Percentiles rank a stretch among this genome's conserved stretches.
Evolutionary conservation across 2,113 vertebrate species (phyloP).

Genomic region (Rattus norvegicus): DNA sequence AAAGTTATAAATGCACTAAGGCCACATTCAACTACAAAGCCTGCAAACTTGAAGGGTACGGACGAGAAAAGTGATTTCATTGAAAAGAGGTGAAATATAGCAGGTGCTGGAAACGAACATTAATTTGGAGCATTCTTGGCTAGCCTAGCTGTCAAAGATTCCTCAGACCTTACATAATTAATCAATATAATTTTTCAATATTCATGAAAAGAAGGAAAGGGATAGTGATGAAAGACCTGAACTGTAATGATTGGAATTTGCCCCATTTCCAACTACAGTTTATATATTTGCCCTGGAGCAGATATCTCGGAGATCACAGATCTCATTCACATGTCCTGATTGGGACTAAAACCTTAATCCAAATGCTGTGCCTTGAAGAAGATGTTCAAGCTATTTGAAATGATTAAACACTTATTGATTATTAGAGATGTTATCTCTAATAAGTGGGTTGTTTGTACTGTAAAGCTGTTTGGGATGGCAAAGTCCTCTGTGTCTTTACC

Average conservation of each 20-base stretch:
- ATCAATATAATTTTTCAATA: neutral
- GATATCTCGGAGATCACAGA: too few species aligned
- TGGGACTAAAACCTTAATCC: neutral
- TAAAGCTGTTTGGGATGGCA: constrained; percentile 44
- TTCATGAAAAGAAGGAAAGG: neutral
- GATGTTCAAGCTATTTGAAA: neutral
- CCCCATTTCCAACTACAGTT: neutral
- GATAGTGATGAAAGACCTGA: neutral
- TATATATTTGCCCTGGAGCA: neutral
- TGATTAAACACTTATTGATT: constrained; percentile 60
- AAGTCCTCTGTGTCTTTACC: constrained; percentile 67
- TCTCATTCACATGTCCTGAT: neutral
- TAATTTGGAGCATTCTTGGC: neutral
- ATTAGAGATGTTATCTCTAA: constrained; percentile 66
- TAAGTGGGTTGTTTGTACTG: constrained; percentile 63
- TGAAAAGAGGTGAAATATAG: neutral
- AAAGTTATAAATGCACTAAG: neutral
- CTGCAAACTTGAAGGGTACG: constrained; percentile 19
- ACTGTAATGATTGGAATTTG: neutral
- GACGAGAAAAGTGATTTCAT: neutral
- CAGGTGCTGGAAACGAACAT: constrained; percentile 12
- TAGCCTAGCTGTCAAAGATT: neutral
- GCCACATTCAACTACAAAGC: neutral
- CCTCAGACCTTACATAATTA: constrained; percentile 20
- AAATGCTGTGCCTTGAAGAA: neutral